Evolutionary conservation across 2,888 invertebrate species (phyloP), one percentile per base, ranked within the genome.

Genomic region (Tholera decimalis): DNA sequence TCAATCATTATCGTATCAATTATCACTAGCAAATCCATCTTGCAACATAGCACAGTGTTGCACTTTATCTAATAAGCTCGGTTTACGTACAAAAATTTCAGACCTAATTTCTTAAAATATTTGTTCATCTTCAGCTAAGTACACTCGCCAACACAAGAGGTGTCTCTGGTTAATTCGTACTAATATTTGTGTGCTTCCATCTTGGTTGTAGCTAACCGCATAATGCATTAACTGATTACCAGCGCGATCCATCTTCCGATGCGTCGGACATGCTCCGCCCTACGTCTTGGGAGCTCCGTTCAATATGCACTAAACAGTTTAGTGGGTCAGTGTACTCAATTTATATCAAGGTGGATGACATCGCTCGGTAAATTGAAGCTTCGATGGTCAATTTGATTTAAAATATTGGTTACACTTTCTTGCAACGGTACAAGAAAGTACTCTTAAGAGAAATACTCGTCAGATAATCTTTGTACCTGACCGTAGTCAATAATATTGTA

Each of bases 141-240:
- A 73, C 66, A 74, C 79, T 78, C 39, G 55, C 58, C 37, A 46
- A 74, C 79, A 85, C 73, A 67, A 75, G 72, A 85, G 84, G 89
- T 87, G 88, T 84, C 79, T 75, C 70, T 59, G 76, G 83, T 85
- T 88, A 89, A 88, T 87, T 89, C 84, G 86, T 85, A 86, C 89
- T 86, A 91, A 92, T 93, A 91, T 92, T 92, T 92, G 89, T 80
- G 73, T 67, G 79, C 80, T 83, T 83, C 85, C 83, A 85, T 87
- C 88, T 85, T 85, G 85, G 87, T 86, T 88, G 88, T 91, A 91
- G 87, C 89, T 91, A 89, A 89, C 90, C 89, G 90, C 90, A 92
- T 93, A 93, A 93, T 92, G 91, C 93, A 94, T 94, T 94, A 93
- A 91, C 94, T 93, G 93, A 94, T 93, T 94, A 93, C 91, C 81